Base-by-base conservation (phyloP, 2,113 vertebrate species). In the Malurus elegans region DNA sequence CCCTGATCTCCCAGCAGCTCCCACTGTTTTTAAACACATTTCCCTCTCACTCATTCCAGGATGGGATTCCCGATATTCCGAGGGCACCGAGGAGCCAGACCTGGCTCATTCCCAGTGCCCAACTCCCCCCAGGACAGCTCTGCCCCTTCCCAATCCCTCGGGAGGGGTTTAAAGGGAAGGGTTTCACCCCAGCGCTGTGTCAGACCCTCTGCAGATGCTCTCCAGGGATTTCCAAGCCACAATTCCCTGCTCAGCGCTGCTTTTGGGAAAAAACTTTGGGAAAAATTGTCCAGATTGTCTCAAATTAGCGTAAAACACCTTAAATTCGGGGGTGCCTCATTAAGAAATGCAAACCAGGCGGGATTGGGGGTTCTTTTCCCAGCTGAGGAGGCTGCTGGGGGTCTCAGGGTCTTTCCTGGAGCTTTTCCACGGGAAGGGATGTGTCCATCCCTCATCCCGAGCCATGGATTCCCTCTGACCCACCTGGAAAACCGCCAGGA, bases 401-500 rank as follows among this genome's bases (percentile, higher is more conserved):
- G 17, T 58, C 23, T 19, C 23, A 17, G 53, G 38, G 38, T 11
- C 38, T 38, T 38, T 38, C 38, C 38, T 38, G 38, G 38, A 38
- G 38, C 38, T 38, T 38, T 38, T 38, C 38, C 38, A 38, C 10
- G 10, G 38, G 38, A 11, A 38, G 38, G 38, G 38, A 38, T 38
- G 38, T 38, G 10, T 11, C 38, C 70, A 4, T 18, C 74, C 67
- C 42, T 26, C 53, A 13, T 8, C 86, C 79, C 2, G 28, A 73
- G 81, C 70, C 64, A 9, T 28, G 3, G 0, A 42, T 69, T 72
- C 80, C 64, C 13, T 2, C 7, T 92, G 71, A 86, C 91, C 79
- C 82, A 82, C 34, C 79, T 95, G 94, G 96, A 71, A 1, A 19
- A 1, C 14, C 56, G 88, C 96, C 94, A 95, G 86, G 13, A 88